Base-by-base conservation (phyloP, 2,888 invertebrate genomes). In the Cheilosia vulpina region DNA sequence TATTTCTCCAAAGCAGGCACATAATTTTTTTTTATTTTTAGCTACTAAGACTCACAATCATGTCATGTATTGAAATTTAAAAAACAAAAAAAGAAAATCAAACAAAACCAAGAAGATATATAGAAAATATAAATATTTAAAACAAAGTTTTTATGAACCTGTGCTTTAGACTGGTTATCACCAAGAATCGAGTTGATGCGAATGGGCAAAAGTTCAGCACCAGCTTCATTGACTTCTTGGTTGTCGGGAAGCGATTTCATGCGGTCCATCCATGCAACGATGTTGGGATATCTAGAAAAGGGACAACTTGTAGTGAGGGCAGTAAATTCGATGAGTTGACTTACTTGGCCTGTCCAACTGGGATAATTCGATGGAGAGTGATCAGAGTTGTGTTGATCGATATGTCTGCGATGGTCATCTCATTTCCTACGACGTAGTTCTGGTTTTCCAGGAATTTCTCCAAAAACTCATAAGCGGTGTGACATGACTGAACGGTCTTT, bases 371-470 rank as follows among this genome's bases (percentile, higher is more conserved):
- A 75, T 92, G 89, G 21, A 92, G 87, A 6, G 91, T 91, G 1
- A 92, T 90, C 2, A 93, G 84, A 0, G 92, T 91, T 2, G 93
- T 91, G 45, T 93, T 89, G 62, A 93, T 91, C 15, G 91, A 92
- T 53, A 94, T 89, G 89, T 94, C 94, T 1, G 94, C 94, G 24
- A 92, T 89, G 5, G 91, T 91, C 77, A 91, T 81, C 50, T 89
- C 85, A 43, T 89, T 87, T 41, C 90, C 90, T 3, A 89, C 89
- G 11, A 91, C 89, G 87, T 89, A 92, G 13, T 80, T 81, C 9
- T 88, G 87, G 2, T 89, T 89, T 43, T 90, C 87, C 11, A 93
- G 87, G 72, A 92, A 90, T 11, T 88, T 89, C 50, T 93, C 91
- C 52, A 93, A 80, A n/a, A 90, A 88, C 5, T 71, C 89, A 71